These are phyloP conservation scores for Channa striata DNA, from an alignment of 2,797 vertebrate genomes.

Conservation along the genomic window DNA sequence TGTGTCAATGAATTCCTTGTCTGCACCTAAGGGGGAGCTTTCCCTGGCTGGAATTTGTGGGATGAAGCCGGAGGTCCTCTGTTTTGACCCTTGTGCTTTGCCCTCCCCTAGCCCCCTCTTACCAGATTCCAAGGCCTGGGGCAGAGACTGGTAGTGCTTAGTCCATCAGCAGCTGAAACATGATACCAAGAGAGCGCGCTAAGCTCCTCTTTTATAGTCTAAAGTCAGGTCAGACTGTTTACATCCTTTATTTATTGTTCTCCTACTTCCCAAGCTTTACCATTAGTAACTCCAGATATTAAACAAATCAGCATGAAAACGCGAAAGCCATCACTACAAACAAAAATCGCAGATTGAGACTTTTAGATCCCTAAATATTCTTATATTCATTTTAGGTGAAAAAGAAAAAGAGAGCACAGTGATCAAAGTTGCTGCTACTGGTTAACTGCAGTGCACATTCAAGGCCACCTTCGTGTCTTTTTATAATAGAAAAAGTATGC, in stretches of 20 bases:
- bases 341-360: not conserved
- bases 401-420: slow-evolving; percentile 2
- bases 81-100: slow-evolving; percentile 73
- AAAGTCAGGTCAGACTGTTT: slow-evolving; percentile 76
- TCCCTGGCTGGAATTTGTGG: slow-evolving; percentile 74
- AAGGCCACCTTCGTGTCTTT: slow-evolving; percentile 9
- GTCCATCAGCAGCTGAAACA: slow-evolving; percentile 83
- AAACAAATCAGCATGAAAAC: slow-evolving; percentile 23
- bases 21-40: slow-evolving; percentile 67
- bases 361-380: slow-evolving; percentile 8
- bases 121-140: slow-evolving; percentile 81
- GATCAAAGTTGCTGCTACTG: slow-evolving; percentile 28
- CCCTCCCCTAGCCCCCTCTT: slow-evolving; percentile 57
- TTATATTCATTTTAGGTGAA: not conserved
- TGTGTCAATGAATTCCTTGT: slow-evolving; percentile 69
- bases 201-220: slow-evolving; percentile 77
- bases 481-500: slow-evolving; percentile 20
- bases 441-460: slow-evolving; percentile 6
- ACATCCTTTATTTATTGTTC: slow-evolving; percentile 74
- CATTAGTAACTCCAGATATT: slow-evolving; percentile 35
- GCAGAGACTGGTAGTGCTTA: slow-evolving; percentile 82
- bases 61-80: slow-evolving; percentile 77
- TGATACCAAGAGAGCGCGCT: slow-evolving; percentile 72
- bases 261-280: slow-evolving; percentile 6
- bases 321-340: slow-evolving; percentile 16